Evolutionary conservation across 2,113 vertebrate species (phyloP).

Genomic region (Pomatorhinus ruficollis): DNA sequence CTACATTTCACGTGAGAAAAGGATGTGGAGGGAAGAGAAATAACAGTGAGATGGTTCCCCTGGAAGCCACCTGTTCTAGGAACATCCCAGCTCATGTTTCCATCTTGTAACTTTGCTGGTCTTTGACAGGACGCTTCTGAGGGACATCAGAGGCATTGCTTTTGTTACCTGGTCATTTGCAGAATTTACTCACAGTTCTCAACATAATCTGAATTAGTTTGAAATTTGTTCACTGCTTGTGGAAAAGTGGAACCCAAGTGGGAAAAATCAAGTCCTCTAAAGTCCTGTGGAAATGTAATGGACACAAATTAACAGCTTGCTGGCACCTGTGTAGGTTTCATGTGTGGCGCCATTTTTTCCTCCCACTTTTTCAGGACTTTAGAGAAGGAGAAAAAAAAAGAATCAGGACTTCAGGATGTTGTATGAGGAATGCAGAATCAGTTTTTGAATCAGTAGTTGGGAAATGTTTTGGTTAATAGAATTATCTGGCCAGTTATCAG

Average conservation of each 20-base stretch:
- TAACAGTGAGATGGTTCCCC: background rate
- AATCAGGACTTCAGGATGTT: background rate
- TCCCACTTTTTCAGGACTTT: background rate
- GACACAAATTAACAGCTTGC: background rate
- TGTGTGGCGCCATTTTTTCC: background rate
- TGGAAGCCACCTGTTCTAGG: background rate
- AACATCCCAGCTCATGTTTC: background rate
- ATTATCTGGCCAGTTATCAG: conserved; percentile 32
- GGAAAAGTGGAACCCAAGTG: background rate
- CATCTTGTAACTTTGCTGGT: too few species aligned
- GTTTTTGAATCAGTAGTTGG: background rate
- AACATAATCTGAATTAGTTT: background rate
- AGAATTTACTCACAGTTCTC: background rate
- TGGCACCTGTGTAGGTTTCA: background rate
- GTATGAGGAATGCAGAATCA: background rate
- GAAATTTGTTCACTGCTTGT: background rate
- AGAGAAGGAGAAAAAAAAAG: background rate
- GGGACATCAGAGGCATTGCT: background rate
- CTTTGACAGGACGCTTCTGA: background rate
- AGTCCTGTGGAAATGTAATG: background rate
- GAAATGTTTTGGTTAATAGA: background rate
- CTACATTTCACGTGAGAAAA: background rate
- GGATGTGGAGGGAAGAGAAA: background rate
- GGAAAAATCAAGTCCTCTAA: background rate
- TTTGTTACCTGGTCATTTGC: background rate